Evolutionary conservation across 1,140 invertebrate genomes (phyloP).

Genomic region (Pantala flavescens): DNA sequence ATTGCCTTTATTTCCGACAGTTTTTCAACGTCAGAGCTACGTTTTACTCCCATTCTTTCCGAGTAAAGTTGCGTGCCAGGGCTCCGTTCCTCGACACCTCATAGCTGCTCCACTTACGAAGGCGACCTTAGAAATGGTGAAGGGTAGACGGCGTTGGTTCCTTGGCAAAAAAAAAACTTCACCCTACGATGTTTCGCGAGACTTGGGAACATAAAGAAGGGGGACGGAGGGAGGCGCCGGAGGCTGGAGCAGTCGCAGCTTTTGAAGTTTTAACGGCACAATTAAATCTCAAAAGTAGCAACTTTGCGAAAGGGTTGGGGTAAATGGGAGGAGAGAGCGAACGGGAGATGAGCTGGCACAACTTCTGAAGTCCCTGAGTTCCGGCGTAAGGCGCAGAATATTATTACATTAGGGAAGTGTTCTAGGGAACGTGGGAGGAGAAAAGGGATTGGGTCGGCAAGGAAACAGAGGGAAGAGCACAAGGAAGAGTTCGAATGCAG

Average conservation of each 20-base stretch:
- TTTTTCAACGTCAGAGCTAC: no score
- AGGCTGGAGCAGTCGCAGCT: slow-evolving; percentile 1
- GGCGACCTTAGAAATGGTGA: no score
- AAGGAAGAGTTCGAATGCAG: neutral
- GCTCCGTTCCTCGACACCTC: no score
- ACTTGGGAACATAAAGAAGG: neutral
- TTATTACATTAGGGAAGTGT: slow-evolving; percentile 10
- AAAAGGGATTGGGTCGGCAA: neutral
- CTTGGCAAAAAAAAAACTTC: no score
- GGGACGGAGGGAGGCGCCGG: neutral
- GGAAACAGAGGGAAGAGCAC: neutral
- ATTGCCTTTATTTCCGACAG: no score
- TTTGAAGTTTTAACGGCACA: slow-evolving; percentile 14
- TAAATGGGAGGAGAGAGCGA: neutral
- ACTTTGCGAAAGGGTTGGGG: neutral
- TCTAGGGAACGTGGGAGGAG: neutral
- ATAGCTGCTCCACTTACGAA: no score
- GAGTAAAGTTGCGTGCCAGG: no score
- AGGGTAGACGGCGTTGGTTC: no score
- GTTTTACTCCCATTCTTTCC: no score
- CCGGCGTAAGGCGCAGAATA: neutral
- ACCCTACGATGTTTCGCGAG: no score
- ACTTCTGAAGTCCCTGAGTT: neutral
- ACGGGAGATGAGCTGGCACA: neutral
- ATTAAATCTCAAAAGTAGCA: slow-evolving; percentile 14